Base-by-base conservation (phyloP, 2,888 invertebrate genomes). In the Hipparchia sbordonii region DNA sequence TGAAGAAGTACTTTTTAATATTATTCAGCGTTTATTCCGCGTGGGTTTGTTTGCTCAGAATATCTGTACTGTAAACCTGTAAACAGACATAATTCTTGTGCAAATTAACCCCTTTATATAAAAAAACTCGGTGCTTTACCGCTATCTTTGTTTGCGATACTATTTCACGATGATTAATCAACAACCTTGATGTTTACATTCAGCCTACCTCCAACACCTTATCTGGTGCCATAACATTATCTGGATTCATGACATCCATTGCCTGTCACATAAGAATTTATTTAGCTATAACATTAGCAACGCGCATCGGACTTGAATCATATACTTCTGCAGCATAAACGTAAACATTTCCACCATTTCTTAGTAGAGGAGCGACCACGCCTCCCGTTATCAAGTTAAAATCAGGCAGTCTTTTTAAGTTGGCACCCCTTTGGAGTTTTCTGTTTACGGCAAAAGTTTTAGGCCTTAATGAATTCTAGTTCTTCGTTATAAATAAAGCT, bases 121-220 rank as follows among this genome's bases (percentile, higher is more conserved):
- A 69, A 69, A 69, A 69, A 69, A 60, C 39, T 69, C 82, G 80
- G 80, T 82, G 79, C 78, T 79, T 75, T 79, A 76, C 72, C 79
- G 82, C 79, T 85, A 86, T 84, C 87, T 82, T 71, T 79, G 76
- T 76, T 77, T 77, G 77, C 79, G 76, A 80, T 79, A 81, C 79
- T 82, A 86, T 87, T 86, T 87, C 87, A 87, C 85, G 86, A 86
- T 87, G 89, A 89, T 89, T 89, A 88, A 89, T 89, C 87, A 87
- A 87, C 85, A 84, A 81, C 82, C 80, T 23, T 70, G 82, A 80
- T 88, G 83, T 89, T 89, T 89, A 87, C 87, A 83, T 86, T 87
- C 82, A 80, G 84, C 83, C 82, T 87, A 86, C 89, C 87, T 82
- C 56, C 56, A 60, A 61, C 65, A 71, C 59, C 39, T 54, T 39